Conservation (phyloP, 2,888 invertebrate genomes). For the Eupithecia dodoneata region DNA sequence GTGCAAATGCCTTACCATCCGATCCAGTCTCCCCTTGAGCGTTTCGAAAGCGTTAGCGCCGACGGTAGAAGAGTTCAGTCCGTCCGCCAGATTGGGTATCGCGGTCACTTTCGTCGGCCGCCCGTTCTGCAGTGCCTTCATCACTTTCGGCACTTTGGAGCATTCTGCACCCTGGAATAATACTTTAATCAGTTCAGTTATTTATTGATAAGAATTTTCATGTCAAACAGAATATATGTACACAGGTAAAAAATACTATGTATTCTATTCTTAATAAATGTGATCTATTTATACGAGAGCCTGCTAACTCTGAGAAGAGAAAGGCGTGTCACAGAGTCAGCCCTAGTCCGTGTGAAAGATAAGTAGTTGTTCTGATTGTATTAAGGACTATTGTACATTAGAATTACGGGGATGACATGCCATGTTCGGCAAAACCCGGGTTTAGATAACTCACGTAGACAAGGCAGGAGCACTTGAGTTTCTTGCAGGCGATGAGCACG, state of each 20-base stretch:
- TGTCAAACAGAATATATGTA: too few relatives aligned
- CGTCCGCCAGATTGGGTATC: conserved; percentile 88
- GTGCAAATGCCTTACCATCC: conserved; percentile 77
- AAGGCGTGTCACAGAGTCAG: not conserved
- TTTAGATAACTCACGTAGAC: conserved; percentile 63
- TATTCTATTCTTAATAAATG: too few relatives aligned
- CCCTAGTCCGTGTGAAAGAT: not conserved
- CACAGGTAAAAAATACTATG: too few relatives aligned
- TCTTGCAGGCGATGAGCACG: conserved; percentile 76
- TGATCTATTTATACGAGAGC: not conserved
- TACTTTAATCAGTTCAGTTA: too few relatives aligned
- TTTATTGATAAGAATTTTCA: too few relatives aligned
- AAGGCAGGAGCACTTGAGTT: conserved; percentile 76
- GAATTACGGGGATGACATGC: too few relatives aligned
- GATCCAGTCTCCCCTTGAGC: conserved; percentile 87
- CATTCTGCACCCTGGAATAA: conserved; percentile 89
- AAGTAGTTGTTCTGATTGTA: not conserved
- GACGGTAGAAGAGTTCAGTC: conserved; percentile 87
- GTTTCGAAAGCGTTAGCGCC: conserved; percentile 90
- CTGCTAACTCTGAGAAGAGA: not conserved
- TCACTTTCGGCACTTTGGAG: conserved; percentile 90
- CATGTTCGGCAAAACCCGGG: too few relatives aligned
- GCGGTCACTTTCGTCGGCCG: conserved; percentile 84
- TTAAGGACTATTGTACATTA: too few relatives aligned
- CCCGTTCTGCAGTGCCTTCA: conserved; percentile 87